phyloP scores from a whole-genome alignment of 2,113 vertebrate genomes.

The Tor tambroides region DNA sequence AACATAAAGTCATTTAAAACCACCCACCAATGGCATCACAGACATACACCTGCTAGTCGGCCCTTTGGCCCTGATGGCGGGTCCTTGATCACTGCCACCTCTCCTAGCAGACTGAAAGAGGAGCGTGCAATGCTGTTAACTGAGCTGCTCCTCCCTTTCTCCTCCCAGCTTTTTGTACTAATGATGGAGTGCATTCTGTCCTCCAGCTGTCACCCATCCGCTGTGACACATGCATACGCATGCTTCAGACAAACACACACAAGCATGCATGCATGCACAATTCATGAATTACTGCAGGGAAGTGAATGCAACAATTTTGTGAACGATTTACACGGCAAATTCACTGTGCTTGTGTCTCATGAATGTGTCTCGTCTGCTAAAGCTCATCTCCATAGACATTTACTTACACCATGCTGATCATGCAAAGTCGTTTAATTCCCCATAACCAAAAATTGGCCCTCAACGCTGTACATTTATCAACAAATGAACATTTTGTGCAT shows the following conservation, averaged over 20 bases:
- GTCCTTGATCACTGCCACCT: conserved; percentile 28
- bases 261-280: not conserved
- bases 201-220: conserved; percentile 32
- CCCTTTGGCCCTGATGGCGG: not conserved
- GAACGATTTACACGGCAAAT: not conserved
- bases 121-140: conserved; percentile 5
- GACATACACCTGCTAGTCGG: conserved; percentile 52
- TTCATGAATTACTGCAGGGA: too few relatives aligned
- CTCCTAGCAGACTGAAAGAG: conserved; percentile 28
- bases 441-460: not conserved
- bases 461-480: not conserved
- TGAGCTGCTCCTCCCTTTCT: conserved; percentile 38
- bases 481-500: not conserved
- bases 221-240: conserved; percentile 13
- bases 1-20: not conserved
- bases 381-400: not conserved
- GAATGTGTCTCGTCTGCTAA: not conserved
- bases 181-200: conserved; percentile 41
- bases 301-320: not conserved
- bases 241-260: not conserved
- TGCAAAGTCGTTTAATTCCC: not conserved
- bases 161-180: conserved; percentile 45
- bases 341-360: not conserved
- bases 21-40: conserved; percentile 20
- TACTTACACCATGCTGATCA: not conserved